phyloP scores from a whole-genome alignment of 1,140 invertebrate genomes.

The Archivesica marissinica region DNA sequence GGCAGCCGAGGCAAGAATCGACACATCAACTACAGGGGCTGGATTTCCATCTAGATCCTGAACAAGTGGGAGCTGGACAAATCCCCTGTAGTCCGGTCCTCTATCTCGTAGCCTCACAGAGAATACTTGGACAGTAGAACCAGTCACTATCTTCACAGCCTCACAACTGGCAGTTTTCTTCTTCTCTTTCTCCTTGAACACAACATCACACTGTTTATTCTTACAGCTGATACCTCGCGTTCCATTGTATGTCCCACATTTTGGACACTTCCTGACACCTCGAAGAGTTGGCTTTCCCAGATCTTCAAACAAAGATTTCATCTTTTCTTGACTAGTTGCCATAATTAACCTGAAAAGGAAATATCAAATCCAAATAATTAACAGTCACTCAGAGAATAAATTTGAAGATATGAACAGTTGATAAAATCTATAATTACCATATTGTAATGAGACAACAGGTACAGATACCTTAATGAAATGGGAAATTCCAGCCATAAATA shows the following conservation, averaged over 20 bases:
- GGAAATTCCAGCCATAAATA: no score
- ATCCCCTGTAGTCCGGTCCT: slow-evolving; percentile 89
- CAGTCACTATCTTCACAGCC: slow-evolving; percentile 89
- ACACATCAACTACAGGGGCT: slow-evolving; percentile 84
- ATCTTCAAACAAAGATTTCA: slow-evolving; percentile 86
- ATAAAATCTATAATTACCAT: no score
- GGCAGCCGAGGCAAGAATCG: slow-evolving; percentile 84
- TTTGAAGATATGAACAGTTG: no score
- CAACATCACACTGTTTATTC: slow-evolving; percentile 90
- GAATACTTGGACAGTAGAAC: slow-evolving; percentile 87
- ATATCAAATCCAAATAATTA: no score
- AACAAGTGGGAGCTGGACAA: slow-evolving; percentile 89
- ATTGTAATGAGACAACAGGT: no score
- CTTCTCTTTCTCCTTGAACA: slow-evolving; percentile 89
- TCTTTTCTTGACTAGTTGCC: slow-evolving; percentile 76
- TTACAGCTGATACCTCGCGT: slow-evolving; percentile 90
- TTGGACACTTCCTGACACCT: slow-evolving; percentile 91
- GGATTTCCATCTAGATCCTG: slow-evolving; percentile 84
- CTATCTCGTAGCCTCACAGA: slow-evolving; percentile 89
- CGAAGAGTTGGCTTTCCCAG: slow-evolving; percentile 89
- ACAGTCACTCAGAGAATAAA: no score
- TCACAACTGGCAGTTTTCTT: slow-evolving; percentile 87
- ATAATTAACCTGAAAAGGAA: slow-evolving; percentile 48
- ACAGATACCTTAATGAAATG: no score
- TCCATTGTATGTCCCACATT: slow-evolving; percentile 92